A percentile compares a stretch with the other conserved stretches of the same genome.
Conservation (phyloP, 2,797 vertebrate species). For the Telmatherina bonti region DNA sequence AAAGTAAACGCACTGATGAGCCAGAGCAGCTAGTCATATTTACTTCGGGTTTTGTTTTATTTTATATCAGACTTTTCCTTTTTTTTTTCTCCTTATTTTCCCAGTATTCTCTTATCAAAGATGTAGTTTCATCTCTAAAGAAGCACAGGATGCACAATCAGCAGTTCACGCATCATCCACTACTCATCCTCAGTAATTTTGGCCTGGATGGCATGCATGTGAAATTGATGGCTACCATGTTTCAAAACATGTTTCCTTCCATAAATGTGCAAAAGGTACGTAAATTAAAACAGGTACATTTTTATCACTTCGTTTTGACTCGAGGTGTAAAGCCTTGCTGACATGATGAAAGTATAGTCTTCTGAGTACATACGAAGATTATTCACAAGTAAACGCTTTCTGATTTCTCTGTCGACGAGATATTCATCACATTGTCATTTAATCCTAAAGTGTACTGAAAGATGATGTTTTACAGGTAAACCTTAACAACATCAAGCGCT, state of each 20-base stretch:
- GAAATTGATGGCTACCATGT: constrained; percentile 94
- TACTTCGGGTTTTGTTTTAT: not conserved
- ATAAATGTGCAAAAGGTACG: constrained; percentile 93
- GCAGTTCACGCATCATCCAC: constrained; percentile 91
- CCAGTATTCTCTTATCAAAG: constrained; percentile 90
- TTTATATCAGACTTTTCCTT: not conserved
- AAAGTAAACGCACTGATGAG: constrained; percentile 84
- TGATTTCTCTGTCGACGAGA: constrained; percentile 59
- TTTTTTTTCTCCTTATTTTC: not conserved
- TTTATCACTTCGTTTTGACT: not conserved
- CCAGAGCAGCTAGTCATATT: not conserved
- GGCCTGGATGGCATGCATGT: constrained; percentile 90
- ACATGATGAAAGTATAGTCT: constrained; percentile 84
- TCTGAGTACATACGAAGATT: constrained; percentile 78
- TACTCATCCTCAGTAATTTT: constrained; percentile 94
- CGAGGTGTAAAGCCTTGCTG: not conserved
- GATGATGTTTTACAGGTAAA: constrained; percentile 81
- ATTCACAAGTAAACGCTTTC: constrained; percentile 80
- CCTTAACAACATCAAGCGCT: constrained; percentile 92
- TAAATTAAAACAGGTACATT: accelerated
- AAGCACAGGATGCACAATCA: constrained; percentile 94
- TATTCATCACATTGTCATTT: not conserved
- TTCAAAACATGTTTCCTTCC: constrained; percentile 95
- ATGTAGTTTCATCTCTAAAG: constrained; percentile 91
- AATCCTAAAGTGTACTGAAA: not conserved